Evolutionary conservation across 1,140 invertebrate genomes (phyloP).

Genomic region (Pachypsylla venusta): DNA sequence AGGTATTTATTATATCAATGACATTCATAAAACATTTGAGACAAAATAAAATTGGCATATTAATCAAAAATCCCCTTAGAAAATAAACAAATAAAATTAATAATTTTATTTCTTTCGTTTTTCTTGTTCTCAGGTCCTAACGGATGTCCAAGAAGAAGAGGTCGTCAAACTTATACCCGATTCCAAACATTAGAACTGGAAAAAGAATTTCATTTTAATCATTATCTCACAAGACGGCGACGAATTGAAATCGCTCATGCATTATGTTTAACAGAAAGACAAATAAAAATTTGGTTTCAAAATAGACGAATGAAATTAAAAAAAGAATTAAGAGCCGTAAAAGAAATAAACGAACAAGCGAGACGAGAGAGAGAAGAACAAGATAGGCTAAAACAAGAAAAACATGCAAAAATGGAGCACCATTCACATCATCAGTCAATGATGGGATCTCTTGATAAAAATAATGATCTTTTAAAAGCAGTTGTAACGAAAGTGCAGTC

Average conservation of each 20-base stretch:
- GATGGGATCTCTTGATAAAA: background rate
- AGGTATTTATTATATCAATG: no score
- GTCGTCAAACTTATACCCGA: constrained; percentile 90
- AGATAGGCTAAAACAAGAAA: constrained; percentile 76
- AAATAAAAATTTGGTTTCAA: constrained; percentile 97
- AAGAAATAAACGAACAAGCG: constrained; percentile 89
- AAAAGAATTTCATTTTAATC: constrained; percentile 98
- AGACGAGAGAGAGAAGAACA: constrained; percentile 77
- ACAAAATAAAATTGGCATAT: no score
- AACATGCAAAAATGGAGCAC: constrained; percentile 57
- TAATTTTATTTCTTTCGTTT: constrained; percentile 6
- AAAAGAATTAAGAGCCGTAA: constrained; percentile 82
- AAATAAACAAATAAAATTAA: no score
- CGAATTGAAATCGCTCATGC: constrained; percentile 95
- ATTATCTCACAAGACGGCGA: constrained; percentile 85
- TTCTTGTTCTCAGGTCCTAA: constrained; percentile 69
- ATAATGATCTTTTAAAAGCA: background rate
- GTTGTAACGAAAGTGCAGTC: constrained; percentile 24
- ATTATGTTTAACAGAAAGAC: constrained; percentile 85
- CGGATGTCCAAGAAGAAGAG: constrained; percentile 81
- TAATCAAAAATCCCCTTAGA: no score
- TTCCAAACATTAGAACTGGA: constrained; percentile 89
- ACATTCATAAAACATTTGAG: no score
- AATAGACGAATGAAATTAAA: constrained; percentile 97
- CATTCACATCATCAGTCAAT: constrained; percentile 39